Percentiles rank a stretch among this genome's conserved stretches.
phyloP scores from a whole-genome alignment of 2,888 invertebrate species.

The Dolichomitus sp. region DNA sequence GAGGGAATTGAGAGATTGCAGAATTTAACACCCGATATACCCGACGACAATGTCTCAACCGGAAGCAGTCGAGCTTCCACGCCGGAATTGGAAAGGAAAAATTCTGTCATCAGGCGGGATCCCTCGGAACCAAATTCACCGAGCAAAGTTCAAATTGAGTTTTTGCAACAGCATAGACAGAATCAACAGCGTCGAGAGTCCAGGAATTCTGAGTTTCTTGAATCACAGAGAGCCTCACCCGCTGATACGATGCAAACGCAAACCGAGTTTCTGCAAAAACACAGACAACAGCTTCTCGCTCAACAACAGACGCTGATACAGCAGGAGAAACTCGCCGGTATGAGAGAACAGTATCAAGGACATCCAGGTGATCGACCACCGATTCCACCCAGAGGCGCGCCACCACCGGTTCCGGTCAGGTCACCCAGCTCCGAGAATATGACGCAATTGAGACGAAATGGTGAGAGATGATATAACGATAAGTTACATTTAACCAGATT shows the following conservation, averaged over 20 bases:
- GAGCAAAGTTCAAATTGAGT: conserved; percentile 82
- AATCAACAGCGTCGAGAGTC: conserved; percentile 84
- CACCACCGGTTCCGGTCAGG: conserved; percentile 87
- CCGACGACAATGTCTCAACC: conserved; percentile 82
- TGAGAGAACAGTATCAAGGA: conserved; percentile 74
- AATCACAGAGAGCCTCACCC: conserved; percentile 20
- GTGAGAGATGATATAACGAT: conserved; percentile 68
- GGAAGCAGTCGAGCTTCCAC: conserved; percentile 86
- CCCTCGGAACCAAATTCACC: conserved; percentile 75
- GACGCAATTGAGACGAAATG: conserved; percentile 80
- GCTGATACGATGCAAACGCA: conserved; percentile 84
- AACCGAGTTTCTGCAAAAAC: conserved; percentile 87
- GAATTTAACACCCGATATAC: conserved; percentile 76
- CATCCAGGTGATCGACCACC: conserved; percentile 87
- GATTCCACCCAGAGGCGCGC: conserved; percentile 88
- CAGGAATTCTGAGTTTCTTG: conserved; percentile 74
- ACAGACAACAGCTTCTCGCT: conserved; percentile 82
- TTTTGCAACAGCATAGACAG: conserved; percentile 81
- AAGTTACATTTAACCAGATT: background rate
- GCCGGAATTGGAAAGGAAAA: conserved; percentile 85
- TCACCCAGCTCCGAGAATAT: conserved; percentile 85
- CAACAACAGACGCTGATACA: conserved; percentile 83
- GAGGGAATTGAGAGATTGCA: conserved; percentile 76
- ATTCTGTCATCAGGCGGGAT: conserved; percentile 84
- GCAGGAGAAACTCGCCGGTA: conserved; percentile 75